Conservation (phyloP, 2,113 vertebrate species). For the Hipposideros armiger region DNA sequence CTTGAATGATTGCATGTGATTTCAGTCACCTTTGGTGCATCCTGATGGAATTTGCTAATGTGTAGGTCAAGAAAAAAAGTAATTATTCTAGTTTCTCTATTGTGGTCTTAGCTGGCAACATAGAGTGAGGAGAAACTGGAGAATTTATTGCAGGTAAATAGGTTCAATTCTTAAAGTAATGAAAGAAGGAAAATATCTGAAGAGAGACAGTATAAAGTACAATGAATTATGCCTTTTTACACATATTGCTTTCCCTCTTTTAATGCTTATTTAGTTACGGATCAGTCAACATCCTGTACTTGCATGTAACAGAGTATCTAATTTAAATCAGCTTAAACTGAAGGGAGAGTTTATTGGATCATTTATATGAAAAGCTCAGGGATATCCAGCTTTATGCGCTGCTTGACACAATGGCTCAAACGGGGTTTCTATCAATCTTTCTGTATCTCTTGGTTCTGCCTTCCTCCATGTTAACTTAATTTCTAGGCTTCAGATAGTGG, state of each 20-base stretch:
- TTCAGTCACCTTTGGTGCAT: background rate
- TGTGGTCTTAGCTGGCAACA: background rate
- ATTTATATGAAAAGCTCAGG: background rate
- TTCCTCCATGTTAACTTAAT: background rate
- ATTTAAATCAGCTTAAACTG: conserved; percentile 13
- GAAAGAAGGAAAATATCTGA: background rate
- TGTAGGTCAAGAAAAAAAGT: background rate
- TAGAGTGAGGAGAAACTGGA: background rate
- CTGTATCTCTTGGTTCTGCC: background rate
- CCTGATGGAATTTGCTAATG: conserved; percentile 20
- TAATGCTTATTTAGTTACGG: background rate
- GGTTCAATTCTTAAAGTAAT: conserved; percentile 28
- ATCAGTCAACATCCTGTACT: background rate
- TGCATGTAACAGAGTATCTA: background rate
- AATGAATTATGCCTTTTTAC: background rate
- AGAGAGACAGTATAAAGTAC: background rate
- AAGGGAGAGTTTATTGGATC: background rate
- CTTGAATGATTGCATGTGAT: background rate
- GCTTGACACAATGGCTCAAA: background rate
- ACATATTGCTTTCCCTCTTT: background rate
- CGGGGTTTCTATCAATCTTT: background rate
- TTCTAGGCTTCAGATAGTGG: background rate
- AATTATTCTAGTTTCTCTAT: background rate
- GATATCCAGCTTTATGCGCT: background rate
- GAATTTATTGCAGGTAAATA: background rate